Evolutionary conservation across 2,888 invertebrate species (phyloP), one percentile per base, ranked within the genome.

Genomic region (Ornithoptera alexandrae): DNA sequence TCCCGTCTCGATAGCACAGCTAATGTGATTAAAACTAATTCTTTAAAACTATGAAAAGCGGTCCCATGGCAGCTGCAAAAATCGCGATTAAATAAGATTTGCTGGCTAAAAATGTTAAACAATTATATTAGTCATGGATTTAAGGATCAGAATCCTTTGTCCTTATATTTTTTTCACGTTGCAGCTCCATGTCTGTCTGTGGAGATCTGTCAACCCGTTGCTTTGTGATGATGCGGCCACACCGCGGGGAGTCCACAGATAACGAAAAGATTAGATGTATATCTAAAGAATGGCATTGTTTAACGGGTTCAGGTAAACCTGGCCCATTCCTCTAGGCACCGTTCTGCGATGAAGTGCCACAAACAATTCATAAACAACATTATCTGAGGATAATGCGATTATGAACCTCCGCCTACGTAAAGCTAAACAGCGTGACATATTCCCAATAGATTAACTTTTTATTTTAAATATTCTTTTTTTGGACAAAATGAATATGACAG

Each of bases 121-220:
- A 65, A 56, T 62, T 59, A 66, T 56, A 68, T 68, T 65, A 70
- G 64, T 69, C 39, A 76, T 61, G 77, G 73, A 76, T 71, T 81
- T 84, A 85, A 78, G 79, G 79, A 71, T 73, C 74, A 83, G 76
- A 84, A 82, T 82, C 77, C 76, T 74, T 76, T 78, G 79, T 77
- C 74, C 74, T 81, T 78, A 78, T 79, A 79, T 84, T 83, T 86
- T 77, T 84, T 87, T 89, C 90, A 92, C 89, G 86, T 88, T 85
- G 88, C 91, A 87, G 83, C 80, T 79, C 77, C 81, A 84, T 84
- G 87, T 84, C 82, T 81, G 85, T 84, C 87, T 84, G 85, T 85
- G 79, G 84, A 86, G 87, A 89, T 87, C 90, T 92, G 92, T 92
- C 92, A 92, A 92, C 92, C 91, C 90, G 87, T 90, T 90, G 88